Conservation (phyloP, 2,888 invertebrate species). For the Sinopyrophorus schimmeli region DNA sequence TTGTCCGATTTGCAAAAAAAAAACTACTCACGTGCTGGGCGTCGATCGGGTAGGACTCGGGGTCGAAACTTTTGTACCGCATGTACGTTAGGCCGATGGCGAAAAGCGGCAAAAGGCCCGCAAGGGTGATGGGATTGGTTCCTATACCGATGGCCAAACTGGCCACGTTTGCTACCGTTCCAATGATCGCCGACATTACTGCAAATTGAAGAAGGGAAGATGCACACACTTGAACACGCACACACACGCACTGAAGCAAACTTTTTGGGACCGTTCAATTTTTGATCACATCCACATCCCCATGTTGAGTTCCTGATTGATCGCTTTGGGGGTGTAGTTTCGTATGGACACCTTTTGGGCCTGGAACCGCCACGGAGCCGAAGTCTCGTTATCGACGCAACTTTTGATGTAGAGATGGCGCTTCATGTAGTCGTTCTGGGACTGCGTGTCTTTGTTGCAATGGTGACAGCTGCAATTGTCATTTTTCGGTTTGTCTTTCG, state of each 20-base stretch:
- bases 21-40: conserved; percentile 66
- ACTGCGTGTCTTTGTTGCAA: conserved; percentile 17
- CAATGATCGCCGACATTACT: conserved; percentile 56
- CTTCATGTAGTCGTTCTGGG: conserved; percentile 56
- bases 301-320: conserved; percentile 62
- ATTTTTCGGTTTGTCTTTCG: conserved; percentile 18
- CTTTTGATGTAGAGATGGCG: conserved; percentile 62
- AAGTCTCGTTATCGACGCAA: conserved; percentile 55
- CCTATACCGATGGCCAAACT: conserved; percentile 48
- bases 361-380: conserved; percentile 51
- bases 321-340: conserved; percentile 73
- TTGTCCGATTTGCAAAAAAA: background rate
- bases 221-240: background rate
- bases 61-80: conserved; percentile 79
- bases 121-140: conserved; percentile 61
- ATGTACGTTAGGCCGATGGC: conserved; percentile 80
- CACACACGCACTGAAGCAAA: too few species aligned
- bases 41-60: conserved; percentile 77
- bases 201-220: too few species aligned
- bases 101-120: conserved; percentile 78
- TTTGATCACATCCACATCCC: conserved; percentile 73
- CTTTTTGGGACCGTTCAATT: too few species aligned
- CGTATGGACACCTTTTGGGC: conserved; percentile 64
- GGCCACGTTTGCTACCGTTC: conserved; percentile 54
- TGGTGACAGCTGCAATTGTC: conserved; percentile 4